Evolutionary conservation across 2,113 vertebrate genomes (phyloP), one percentile per base, ranked within the genome.

Genomic region (Brachirus orientalis): DNA sequence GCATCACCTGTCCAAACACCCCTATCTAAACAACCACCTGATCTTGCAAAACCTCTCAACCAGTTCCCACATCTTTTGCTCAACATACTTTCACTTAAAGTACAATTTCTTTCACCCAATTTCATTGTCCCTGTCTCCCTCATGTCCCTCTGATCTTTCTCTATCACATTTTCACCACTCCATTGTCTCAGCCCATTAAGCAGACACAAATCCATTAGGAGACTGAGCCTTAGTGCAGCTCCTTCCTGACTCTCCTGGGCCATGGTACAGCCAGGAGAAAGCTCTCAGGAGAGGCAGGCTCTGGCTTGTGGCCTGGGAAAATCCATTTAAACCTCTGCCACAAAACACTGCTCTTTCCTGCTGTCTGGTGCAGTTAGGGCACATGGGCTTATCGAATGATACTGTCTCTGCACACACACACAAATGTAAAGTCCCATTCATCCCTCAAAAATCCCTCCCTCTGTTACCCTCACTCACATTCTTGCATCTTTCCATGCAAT

Each of bases 111-210:
- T 61, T 69, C 63, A 17, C 63, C 35, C 55, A 8, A 72, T 83
- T 72, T 83, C 75, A 66, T 18, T 40, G 45, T 55, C 55, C 35
- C 62, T 41, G 63, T 75, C 80, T 85, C 16, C 33, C 69, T 43
- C 37, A 7, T 61, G 45, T 61, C 45, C 52, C 54, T 76, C 73
- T 72, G 73, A 84, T 86, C 72, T 76, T 11, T 68, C 72, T 77
- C 28, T 75, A 82, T 82, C 61, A 65, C 79, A 79, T 85, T 90
- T 86, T 76, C 12, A 45, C 75, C 75, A 83, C 82, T 86, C 67
- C 45, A 77, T 85, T 84, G 89, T 90, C 84, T 88, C 85, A 82
- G 84, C 74, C 88, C 88, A 90, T 91, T 90, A 90, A 75, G 69
- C 85, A 86, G 84, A 89, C 85, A 89, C 77, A 87, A 89, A 90